phyloP scores from a whole-genome alignment of 92 coral and sea anemone genomes.

The Parazoanthus swiftii region DNA sequence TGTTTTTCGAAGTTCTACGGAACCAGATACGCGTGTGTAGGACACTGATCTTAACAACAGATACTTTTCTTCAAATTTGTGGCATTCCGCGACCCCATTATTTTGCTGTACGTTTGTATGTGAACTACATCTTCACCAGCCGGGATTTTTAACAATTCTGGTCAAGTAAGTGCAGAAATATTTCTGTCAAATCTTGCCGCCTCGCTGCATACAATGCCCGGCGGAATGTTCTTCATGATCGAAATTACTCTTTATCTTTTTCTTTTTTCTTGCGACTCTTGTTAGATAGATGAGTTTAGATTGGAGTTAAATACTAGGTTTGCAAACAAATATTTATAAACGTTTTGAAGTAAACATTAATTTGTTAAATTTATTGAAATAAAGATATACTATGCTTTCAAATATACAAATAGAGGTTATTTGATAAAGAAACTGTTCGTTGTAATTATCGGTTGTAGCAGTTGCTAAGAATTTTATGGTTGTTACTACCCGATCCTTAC shows the following conservation, averaged over 20 bases:
- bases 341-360: background rate
- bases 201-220: too few relatives aligned
- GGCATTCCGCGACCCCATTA: background rate
- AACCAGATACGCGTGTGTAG: background rate
- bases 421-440: background rate
- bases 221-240: background rate
- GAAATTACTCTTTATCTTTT: background rate
- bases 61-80: too few relatives aligned
- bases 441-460: too few relatives aligned
- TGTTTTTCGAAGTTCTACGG: background rate
- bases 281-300: background rate
- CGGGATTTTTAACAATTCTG: background rate
- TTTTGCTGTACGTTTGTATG: background rate
- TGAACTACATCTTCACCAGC: background rate
- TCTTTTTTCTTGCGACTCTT: background rate
- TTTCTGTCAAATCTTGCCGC: too few relatives aligned
- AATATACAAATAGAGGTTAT: conserved; percentile 6
- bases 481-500: too few relatives aligned
- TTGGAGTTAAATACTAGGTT: background rate
- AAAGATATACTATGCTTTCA: conserved; percentile 8
- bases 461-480: too few relatives aligned
- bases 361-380: background rate
- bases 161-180: too few relatives aligned
- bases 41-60: background rate
- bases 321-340: conserved; percentile 27